Evolutionary conservation across 2,113 vertebrate genomes (phyloP).

Genomic region (Corydoras sp.): DNA sequence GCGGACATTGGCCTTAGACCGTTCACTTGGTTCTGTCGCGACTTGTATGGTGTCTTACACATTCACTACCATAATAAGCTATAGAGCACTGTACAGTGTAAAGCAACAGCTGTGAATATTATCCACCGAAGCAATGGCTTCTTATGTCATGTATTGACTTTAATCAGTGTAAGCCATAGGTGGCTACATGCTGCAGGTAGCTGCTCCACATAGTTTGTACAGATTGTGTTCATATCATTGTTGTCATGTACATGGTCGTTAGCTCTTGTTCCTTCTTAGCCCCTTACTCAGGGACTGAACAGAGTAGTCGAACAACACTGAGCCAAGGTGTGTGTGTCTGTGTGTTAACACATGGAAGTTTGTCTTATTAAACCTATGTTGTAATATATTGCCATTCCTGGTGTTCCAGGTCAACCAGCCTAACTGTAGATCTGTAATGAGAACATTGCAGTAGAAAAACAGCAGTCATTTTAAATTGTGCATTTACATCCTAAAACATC

Average conservation of each 20-base stretch:
- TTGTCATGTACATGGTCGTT: slow-evolving; percentile 27
- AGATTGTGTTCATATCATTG: slow-evolving; percentile 28
- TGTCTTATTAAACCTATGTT: slow-evolving; percentile 15
- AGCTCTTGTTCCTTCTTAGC: slow-evolving; percentile 40
- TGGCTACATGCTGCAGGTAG: slow-evolving; percentile 14
- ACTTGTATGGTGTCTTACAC: slow-evolving; percentile 39
- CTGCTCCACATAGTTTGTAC: slow-evolving; percentile 23
- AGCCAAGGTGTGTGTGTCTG: slow-evolving; percentile 51
- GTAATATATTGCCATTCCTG: slow-evolving; percentile 13
- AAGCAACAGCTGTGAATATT: slow-evolving; percentile 30
- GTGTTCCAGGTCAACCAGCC: background rate
- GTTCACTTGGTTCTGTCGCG: slow-evolving; percentile 12
- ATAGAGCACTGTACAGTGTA: slow-evolving; percentile 27
- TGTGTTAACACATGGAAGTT: slow-evolving; percentile 19
- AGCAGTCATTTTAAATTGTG: too few relatives aligned
- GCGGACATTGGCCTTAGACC: slow-evolving; percentile 44
- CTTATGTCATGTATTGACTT: slow-evolving; percentile 21
- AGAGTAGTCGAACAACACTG: slow-evolving; percentile 70
- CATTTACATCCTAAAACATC: too few relatives aligned
- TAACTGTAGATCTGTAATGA: background rate
- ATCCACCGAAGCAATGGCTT: background rate
- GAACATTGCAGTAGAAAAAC: too few relatives aligned
- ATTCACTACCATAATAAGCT: slow-evolving; percentile 30
- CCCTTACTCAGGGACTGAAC: slow-evolving; percentile 55
- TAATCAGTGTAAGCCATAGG: slow-evolving; percentile 25